Evolutionary conservation across 2,113 vertebrate genomes (phyloP).

Genomic region (Dicaeum eximium): DNA sequence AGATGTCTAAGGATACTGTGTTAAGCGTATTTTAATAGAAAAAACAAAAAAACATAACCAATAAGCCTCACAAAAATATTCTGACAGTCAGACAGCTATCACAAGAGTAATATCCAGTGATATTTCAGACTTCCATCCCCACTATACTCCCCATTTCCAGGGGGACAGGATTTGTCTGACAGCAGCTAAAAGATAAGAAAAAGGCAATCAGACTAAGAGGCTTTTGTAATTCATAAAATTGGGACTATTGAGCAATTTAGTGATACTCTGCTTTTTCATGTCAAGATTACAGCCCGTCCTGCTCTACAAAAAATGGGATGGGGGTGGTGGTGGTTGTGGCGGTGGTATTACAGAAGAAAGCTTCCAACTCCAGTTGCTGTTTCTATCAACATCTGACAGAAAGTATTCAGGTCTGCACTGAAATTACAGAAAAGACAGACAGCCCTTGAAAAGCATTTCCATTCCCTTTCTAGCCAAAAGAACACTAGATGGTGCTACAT

Average conservation of each 20-base stretch:
- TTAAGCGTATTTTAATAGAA: background rate
- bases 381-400: background rate
- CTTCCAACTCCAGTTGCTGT: background rate
- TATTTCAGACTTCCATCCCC: background rate
- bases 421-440: background rate
- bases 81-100: background rate
- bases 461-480: background rate
- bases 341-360: background rate
- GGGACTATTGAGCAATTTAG: background rate
- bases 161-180: background rate
- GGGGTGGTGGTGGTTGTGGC: background rate
- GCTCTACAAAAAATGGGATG: background rate
- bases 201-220: background rate
- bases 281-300: background rate
- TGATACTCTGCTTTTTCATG: background rate
- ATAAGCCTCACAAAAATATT: background rate
- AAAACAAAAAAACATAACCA: background rate
- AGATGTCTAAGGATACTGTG: background rate
- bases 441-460: background rate
- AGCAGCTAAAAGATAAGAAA: background rate
- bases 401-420: background rate
- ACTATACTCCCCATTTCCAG: background rate
- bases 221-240: background rate
- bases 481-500: conserved; percentile 57
- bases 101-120: background rate